phyloP scores from a whole-genome alignment of 1,140 invertebrate genomes.

The Aphis craccivora region DNA sequence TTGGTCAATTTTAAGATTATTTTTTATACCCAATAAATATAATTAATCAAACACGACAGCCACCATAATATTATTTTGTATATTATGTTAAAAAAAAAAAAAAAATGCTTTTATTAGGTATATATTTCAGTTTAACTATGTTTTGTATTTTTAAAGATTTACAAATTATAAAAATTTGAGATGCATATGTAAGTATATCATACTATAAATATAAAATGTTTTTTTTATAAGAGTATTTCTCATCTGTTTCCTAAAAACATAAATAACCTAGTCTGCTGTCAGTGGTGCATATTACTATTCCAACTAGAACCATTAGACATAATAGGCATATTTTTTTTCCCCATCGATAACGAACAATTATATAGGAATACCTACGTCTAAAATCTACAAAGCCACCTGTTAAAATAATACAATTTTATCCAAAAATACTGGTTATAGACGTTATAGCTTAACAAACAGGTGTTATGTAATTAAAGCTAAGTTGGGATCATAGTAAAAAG shows the following conservation, averaged over 20 bases:
- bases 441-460: background rate
- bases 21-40: background rate
- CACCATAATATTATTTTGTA: background rate
- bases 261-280: no score
- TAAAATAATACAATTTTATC: background rate
- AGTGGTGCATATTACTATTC: no score
- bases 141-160: background rate
- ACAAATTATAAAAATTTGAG: background rate
- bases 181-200: no score
- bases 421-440: background rate
- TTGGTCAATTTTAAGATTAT: background rate
- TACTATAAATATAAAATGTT: background rate
- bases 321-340: background rate
- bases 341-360: background rate
- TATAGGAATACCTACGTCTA: background rate
- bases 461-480: no score
- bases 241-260: background rate
- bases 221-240: background rate
- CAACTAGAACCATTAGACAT: background rate
- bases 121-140: background rate
- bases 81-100: no score
- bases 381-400: background rate
- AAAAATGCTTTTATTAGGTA: no score
- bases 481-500: no score
- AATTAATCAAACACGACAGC: background rate